Conservation (phyloP, 2,888 invertebrate species). For the Eumerus sabulonum region DNA sequence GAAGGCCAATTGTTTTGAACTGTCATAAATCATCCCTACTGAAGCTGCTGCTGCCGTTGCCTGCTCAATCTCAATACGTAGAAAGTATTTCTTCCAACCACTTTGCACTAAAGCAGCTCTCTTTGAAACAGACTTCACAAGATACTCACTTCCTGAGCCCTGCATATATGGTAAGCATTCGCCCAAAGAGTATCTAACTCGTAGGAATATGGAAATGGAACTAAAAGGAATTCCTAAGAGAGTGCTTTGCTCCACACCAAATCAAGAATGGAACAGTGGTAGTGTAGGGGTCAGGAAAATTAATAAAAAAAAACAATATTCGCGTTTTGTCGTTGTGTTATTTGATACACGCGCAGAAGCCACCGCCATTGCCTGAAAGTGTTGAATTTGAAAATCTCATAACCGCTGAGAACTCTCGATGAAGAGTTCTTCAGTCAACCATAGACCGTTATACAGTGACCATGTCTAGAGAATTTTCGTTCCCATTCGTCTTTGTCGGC, state of each 20-base stretch:
- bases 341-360: conserved; percentile 46
- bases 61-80: conserved; percentile 35
- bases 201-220: conserved; percentile 61
- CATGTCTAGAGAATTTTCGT: conserved; percentile 71
- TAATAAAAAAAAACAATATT: conserved; percentile 13
- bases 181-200: conserved; percentile 27
- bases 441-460: conserved; percentile 76
- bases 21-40: conserved; percentile 78
- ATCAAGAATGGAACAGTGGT: conserved; percentile 16
- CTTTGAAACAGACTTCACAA: conserved; percentile 8
- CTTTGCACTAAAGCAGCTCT: conserved; percentile 22
- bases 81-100: conserved; percentile 37
- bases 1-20: conserved; percentile 75
- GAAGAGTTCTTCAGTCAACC: conserved; percentile 73
- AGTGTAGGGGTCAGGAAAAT: not conserved
- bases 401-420: conserved; percentile 51
- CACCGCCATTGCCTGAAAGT: conserved; percentile 60
- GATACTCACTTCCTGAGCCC: no score
- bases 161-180: no score
- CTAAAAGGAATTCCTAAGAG: conserved; percentile 35
- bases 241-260: conserved; percentile 34
- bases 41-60: conserved; percentile 29
- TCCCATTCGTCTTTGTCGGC: conserved; percentile 60
- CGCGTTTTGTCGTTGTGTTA: conserved; percentile 37
- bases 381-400: conserved; percentile 39